Evolutionary conservation across 2,888 invertebrate genomes (phyloP).

Genomic region (Temnothorax unifasciatus): DNA sequence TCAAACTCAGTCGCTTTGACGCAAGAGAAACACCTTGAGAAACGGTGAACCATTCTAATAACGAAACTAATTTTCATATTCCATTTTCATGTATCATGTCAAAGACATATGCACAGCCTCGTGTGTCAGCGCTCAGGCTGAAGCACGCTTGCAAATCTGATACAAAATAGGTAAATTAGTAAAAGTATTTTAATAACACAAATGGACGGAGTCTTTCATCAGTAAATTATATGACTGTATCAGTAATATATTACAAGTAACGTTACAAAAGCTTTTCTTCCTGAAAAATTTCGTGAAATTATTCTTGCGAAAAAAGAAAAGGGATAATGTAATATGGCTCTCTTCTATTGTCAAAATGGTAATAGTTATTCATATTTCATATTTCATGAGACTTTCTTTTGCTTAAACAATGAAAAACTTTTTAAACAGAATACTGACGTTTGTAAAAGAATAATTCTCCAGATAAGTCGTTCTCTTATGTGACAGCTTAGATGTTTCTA

Average conservation of each 20-base stretch:
- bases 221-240: not conserved
- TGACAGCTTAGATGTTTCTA: not conserved
- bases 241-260: not conserved
- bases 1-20: slow-evolving; percentile 38
- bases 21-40: slow-evolving; percentile 53
- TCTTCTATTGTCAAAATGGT: not conserved
- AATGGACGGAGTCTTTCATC: not conserved
- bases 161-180: slow-evolving; percentile 21
- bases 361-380: not conserved
- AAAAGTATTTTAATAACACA: slow-evolving; percentile 27
- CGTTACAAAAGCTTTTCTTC: not conserved
- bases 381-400: not conserved
- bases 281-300: not conserved
- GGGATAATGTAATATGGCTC: not conserved
- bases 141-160: not conserved
- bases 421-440: not conserved
- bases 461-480: not conserved
- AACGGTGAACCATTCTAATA: slow-evolving; percentile 52
- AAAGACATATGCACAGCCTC: slow-evolving; percentile 28
- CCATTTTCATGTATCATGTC: slow-evolving; percentile 50
- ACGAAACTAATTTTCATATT: slow-evolving; percentile 55
- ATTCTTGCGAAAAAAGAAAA: not conserved
- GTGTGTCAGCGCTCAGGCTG: not conserved
- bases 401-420: not conserved
- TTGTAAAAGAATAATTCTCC: not conserved